Conservation (phyloP, 1,140 invertebrate genomes). For the Sitodiplosis mosellana region DNA sequence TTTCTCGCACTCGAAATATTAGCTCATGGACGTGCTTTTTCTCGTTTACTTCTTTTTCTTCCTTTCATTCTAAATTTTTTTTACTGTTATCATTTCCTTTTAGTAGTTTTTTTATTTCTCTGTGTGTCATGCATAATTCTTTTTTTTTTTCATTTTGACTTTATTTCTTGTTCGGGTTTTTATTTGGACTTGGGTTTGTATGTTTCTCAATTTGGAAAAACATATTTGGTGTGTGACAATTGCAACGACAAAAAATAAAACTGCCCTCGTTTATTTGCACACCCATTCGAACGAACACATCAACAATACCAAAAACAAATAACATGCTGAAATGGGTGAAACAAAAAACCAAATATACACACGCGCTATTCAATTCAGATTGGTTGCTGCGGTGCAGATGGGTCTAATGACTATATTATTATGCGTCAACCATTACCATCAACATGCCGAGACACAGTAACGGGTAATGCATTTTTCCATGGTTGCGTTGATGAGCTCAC, state of each 20-base stretch:
- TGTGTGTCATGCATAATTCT: no score
- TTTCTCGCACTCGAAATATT: no score
- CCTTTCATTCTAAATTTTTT: no score
- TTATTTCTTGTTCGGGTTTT: no score
- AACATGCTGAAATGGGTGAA: background rate
- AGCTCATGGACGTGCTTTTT: no score
- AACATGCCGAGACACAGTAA: slow-evolving; percentile 68
- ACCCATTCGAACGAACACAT: background rate
- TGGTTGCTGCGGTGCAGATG: slow-evolving; percentile 69
- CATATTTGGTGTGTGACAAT: background rate
- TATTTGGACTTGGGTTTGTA: no score
- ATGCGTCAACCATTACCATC: slow-evolving; percentile 56
- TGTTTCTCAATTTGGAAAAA: no score
- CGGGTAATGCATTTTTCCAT: slow-evolving; percentile 71
- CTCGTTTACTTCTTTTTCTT: no score
- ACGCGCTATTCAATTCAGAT: slow-evolving; percentile 31
- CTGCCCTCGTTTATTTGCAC: background rate
- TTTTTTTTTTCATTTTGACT: no score
- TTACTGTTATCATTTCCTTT: no score
- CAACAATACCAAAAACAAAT: background rate
- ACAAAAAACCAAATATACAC: background rate
- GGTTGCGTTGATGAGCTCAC: slow-evolving; percentile 72
- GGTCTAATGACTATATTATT: slow-evolving; percentile 57
- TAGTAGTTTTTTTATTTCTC: no score
- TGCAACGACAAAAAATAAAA: background rate